A percentile compares a stretch with the other conserved stretches of the same genome.
phyloP scores from a whole-genome alignment of 2,888 invertebrate genomes.

The Temnothorax rugatulus region DNA sequence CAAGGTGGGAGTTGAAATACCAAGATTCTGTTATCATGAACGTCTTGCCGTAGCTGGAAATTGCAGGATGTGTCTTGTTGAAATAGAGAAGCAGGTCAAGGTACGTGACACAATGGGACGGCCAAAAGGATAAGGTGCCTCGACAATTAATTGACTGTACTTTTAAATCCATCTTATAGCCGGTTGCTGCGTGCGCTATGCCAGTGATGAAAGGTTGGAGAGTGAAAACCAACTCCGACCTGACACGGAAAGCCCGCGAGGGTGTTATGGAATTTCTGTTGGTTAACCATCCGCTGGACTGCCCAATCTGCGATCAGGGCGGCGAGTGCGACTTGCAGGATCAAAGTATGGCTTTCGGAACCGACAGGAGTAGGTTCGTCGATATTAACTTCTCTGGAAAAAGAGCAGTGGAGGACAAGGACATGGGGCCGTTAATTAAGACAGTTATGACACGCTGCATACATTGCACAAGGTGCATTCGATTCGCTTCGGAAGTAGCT shows the following conservation, averaged over 20 bases:
- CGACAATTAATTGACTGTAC: neutral
- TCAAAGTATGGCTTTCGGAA: constrained; percentile 99
- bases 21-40: constrained; percentile 99
- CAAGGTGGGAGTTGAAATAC: constrained; percentile 98
- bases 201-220: constrained; percentile 99
- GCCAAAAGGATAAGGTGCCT: neutral
- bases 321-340: constrained; percentile 98
- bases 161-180: constrained; percentile 27
- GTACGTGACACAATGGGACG: constrained; percentile 61
- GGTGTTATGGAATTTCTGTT: constrained; percentile 99
- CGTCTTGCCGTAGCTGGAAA: constrained; percentile 99
- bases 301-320: constrained; percentile 99
- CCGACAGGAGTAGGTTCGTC: constrained; percentile 96
- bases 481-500: constrained; percentile 99
- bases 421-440: constrained; percentile 98
- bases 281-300: constrained; percentile 99
- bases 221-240: constrained; percentile 98
- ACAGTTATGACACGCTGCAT: constrained; percentile 99
- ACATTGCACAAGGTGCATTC: constrained; percentile 98
- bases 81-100: constrained; percentile 99
- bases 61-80: constrained; percentile 99
- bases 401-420: constrained; percentile 99
- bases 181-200: constrained; percentile 99
- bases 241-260: constrained; percentile 91
- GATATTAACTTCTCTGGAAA: constrained; percentile 97